phyloP scores from a whole-genome alignment of 1,140 invertebrate species.

The Drosophila truncata region DNA sequence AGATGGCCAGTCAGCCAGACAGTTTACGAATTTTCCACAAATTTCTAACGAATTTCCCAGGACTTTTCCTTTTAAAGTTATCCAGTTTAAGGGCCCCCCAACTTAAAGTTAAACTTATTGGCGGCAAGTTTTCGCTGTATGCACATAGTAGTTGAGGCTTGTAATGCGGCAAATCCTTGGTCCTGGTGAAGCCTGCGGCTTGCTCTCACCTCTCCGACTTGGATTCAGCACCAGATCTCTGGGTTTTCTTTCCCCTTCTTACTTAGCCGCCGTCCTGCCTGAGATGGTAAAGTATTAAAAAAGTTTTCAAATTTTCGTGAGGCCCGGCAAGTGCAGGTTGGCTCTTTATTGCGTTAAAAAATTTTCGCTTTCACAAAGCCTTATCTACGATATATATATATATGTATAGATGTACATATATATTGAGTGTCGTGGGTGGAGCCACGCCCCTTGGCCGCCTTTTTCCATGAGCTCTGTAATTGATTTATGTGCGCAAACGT shows the following conservation, averaged over 20 bases:
- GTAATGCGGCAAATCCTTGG: slow-evolving; percentile 56
- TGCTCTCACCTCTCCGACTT: slow-evolving; percentile 49
- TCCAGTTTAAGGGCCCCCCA: background rate
- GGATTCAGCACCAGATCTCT: slow-evolving; percentile 4
- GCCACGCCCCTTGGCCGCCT: slow-evolving; percentile 52
- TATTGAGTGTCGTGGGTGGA: slow-evolving; percentile 39
- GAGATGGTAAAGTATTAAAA: slow-evolving; percentile 69
- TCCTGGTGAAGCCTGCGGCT: slow-evolving; percentile 51
- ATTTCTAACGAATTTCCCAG: background rate
- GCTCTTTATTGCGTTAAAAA: slow-evolving; percentile 78
- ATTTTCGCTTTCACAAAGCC: slow-evolving; percentile 72
- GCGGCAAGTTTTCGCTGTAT: slow-evolving; percentile 40
- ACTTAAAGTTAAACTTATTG: slow-evolving; percentile 44
- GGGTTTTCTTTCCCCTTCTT: slow-evolving; percentile 16
- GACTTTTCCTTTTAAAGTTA: background rate
- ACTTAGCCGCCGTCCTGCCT: slow-evolving; percentile 1
- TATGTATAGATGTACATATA: slow-evolving; percentile 1
- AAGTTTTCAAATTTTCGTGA: slow-evolving; percentile 78
- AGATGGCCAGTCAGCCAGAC: slow-evolving; percentile 27
- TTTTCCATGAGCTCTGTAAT: slow-evolving; percentile 70
- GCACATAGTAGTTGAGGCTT: slow-evolving; percentile 55
- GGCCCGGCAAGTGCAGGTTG: slow-evolving; percentile 71
- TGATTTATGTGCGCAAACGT: slow-evolving; percentile 79
- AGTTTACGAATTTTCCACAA: slow-evolving; percentile 1
- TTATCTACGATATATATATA: slow-evolving; percentile 42